Evolutionary conservation across 2,888 invertebrate genomes (phyloP).

Genomic region (Athetis lepigone): DNA sequence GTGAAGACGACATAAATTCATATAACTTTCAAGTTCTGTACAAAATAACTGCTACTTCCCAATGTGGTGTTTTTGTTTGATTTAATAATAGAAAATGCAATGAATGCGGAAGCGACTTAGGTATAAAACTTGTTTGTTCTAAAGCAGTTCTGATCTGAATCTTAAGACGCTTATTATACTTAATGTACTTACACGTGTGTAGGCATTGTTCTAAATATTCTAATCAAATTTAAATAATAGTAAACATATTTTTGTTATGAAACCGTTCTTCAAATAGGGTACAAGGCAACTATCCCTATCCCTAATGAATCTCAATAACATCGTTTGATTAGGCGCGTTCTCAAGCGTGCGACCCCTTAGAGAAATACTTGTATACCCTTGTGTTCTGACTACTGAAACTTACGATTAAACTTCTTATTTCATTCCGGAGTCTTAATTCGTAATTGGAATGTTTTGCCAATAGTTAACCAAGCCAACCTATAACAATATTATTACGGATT

Average conservation of each 20-base stretch:
- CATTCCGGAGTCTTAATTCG: conserved; percentile 14
- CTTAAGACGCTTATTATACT: too few relatives aligned
- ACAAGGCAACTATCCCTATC: conserved; percentile 32
- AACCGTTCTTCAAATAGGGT: conserved; percentile 10
- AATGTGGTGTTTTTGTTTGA: conserved; percentile 10
- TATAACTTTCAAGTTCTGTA: too few relatives aligned
- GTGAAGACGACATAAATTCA: too few relatives aligned
- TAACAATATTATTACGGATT: too few relatives aligned
- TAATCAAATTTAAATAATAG: not conserved
- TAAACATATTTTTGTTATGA: conserved; percentile 2
- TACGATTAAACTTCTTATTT: conserved; percentile 28
- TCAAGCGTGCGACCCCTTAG: conserved; percentile 61
- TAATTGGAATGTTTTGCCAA: conserved; percentile 24
- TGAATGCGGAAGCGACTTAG: conserved; percentile 42
- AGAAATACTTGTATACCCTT: conserved; percentile 41
- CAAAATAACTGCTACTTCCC: not conserved
- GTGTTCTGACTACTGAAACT: conserved; percentile 27
- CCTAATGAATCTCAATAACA: conserved; percentile 65
- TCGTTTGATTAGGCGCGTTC: conserved; percentile 63
- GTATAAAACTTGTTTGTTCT: conserved; percentile 21
- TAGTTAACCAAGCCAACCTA: too few relatives aligned
- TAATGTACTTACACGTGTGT: too few relatives aligned
- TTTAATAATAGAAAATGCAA: conserved; percentile 15
- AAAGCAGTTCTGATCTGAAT: conserved; percentile 4
- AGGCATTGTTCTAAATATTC: too few relatives aligned